Base-by-base conservation (phyloP, 2,113 vertebrate species). In the Mormoops blainvillei region DNA sequence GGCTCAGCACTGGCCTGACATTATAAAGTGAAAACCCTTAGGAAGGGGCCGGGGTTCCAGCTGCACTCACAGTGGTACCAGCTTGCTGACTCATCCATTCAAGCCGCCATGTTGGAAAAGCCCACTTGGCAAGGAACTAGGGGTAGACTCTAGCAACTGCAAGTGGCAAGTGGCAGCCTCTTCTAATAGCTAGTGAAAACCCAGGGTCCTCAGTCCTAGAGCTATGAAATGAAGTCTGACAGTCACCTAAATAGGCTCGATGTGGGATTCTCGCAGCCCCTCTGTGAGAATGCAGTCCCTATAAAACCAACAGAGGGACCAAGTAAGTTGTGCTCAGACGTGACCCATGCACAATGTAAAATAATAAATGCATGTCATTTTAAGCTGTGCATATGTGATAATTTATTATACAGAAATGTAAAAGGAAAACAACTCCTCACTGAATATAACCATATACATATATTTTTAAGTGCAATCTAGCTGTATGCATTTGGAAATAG, bases 111-210 rank as follows among this genome's bases (percentile, higher is more conserved):
- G 3, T 31, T 43, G 52, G n/a, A 80, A 54, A 86, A 45, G 2
- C 0, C 2, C 2, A 9, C 20, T 4, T 13, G 20, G 24, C 5
- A 28, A 22, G 24, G 22, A 33, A 67, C 15, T n/a, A 7, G 1
- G 15, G 3, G 9, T n/a, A 13, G 22, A 43, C 16, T 76, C 48
- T 36, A 26, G 2, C 18, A 73, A 15, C 4, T 80, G 11, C 26
- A 13, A 22, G 50, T 3, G 12, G 14, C 54, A 11, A n/a, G n/a
- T n/a, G n/a, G n/a, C n/a, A n/a, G n/a, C n/a, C n/a, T n/a, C n/a
- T n/a, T n/a, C n/a, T n/a, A 83, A 86, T 0, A 36, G 43, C 9
- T 19, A 71, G 13, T 41, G 63, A 56, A 91, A 61, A 14, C 1
- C 2, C 3, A 22, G 36, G 7, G 5, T 0, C 33, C 3, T 80